Base-by-base conservation (phyloP, 1,140 invertebrate genomes). In the Hestina assimilis region DNA sequence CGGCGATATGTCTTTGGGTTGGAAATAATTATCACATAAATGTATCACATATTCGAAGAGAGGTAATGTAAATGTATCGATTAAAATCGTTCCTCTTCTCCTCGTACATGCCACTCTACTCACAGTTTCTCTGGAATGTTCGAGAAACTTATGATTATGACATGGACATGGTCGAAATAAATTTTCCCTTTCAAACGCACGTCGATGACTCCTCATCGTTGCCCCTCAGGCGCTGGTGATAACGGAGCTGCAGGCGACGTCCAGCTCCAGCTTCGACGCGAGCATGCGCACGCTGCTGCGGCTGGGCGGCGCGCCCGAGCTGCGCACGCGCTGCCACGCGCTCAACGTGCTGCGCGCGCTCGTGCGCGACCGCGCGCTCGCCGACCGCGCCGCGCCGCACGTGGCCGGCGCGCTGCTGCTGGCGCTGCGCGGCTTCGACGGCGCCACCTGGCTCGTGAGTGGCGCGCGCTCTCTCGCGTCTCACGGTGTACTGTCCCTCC, bases 341-440 rank as follows among this genome's bases (percentile, higher is more conserved):
- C 79, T 97, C 53, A 98, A 98, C 87, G 95, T 98, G 50, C 87
- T 98, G 40, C 88, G 96, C 62, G 93, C 94, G 0, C 79, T 98
- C 69, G 15, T 38, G 29, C 2, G 28, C 23, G 4, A 56, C 90
- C 72, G 88, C 90, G 0, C 91, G 94, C 72, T 93, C 93, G 28
- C 98, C 89, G 91, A 94, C 4, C 79, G 97, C 55, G 98, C 98
- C 87, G 95, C 98, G 50, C 86, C 98, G 40, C 87, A 96, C 63
- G 93, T 94, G 0, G 7, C 79, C 98, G 68, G 92, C 41, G 95
- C 93, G 47, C 85, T 98, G 0, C 90, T 92, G 64, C 90, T 93
- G 6, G 93, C 96, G 5, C 90, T 98, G 15, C 82, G 79, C 9
- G 95, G 94, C 40, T 96, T 96, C 60, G 92, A 93, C 52, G 93